Conservation (phyloP, 2,797 vertebrate genomes). For the Pogonophryne albipinna region DNA sequence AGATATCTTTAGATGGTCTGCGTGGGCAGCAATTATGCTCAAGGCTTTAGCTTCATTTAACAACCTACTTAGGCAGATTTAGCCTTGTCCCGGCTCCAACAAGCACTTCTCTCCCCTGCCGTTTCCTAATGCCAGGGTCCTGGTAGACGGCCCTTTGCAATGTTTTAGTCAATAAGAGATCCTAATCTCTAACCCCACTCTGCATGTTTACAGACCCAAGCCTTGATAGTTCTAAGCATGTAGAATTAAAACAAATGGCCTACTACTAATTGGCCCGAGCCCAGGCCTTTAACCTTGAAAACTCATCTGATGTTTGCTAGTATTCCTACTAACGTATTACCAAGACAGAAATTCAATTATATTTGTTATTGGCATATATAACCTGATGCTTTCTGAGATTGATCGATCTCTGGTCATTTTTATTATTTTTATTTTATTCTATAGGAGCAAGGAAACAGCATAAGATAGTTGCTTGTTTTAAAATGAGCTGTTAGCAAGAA, state of each 20-base stretch:
- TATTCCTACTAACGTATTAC: not conserved
- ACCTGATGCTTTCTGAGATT: not conserved
- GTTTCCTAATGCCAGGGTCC: conserved; percentile 28
- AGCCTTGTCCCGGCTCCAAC: conserved; percentile 41
- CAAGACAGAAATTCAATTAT: not conserved
- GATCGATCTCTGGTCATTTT: not conserved
- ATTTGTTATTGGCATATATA: not conserved
- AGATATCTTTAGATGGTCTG: conserved; percentile 74
- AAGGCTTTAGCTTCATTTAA: conserved; percentile 65
- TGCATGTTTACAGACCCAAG: conserved; percentile 27
- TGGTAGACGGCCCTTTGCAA: not conserved
- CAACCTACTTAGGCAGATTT: conserved; percentile 76
- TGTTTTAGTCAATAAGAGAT: conserved; percentile 28
- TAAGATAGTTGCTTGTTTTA: not conserved
- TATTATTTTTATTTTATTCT: not conserved
- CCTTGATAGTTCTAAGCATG: conserved; percentile 23
- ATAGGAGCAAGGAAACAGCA: not conserved
- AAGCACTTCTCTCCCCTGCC: conserved; percentile 29
- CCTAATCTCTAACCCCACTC: conserved; percentile 17
- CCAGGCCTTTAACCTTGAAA: not conserved
- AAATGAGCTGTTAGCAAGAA: not conserved
- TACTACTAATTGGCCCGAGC: conserved; percentile 6
- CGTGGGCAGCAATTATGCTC: conserved; percentile 59
- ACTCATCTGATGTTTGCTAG: not conserved
- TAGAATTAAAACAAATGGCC: conserved; percentile 42